Conservation (phyloP, 2,888 invertebrate genomes). For the Nudaria mundana region DNA sequence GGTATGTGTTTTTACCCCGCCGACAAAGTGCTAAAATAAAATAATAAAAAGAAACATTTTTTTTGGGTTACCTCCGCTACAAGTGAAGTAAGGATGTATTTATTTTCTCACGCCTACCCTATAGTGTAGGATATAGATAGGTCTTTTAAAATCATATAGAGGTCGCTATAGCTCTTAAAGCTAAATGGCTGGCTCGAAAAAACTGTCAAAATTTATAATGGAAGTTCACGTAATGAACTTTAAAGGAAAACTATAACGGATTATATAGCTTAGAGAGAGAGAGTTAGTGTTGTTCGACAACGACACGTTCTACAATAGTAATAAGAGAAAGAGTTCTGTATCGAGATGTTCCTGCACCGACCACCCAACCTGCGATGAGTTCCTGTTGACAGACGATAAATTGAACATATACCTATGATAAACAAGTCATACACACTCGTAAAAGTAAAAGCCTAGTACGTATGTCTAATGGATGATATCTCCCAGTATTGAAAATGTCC, state of each 20-base stretch:
- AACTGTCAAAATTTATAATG: too few relatives aligned
- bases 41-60: too few relatives aligned
- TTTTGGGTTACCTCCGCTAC: too few relatives aligned
- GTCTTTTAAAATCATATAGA: too few relatives aligned
- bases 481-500: not conserved
- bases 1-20: too few relatives aligned
- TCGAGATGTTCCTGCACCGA: conserved; percentile 11
- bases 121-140: too few relatives aligned
- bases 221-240: too few relatives aligned
- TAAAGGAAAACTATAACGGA: conserved; percentile 9
- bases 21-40: too few relatives aligned
- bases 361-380: conserved; percentile 10
- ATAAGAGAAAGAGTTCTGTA: conserved; percentile 7
- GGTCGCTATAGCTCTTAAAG: too few relatives aligned
- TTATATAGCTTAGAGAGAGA: conserved; percentile 21
- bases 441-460: not conserved
- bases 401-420: conserved; percentile 3
- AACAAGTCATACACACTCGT: conserved; percentile 1
- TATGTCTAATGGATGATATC: conserved; percentile 1
- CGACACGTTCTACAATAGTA: conserved; percentile 26
- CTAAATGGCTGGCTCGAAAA: too few relatives aligned
- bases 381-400: conserved; percentile 2
- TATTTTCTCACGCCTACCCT: too few relatives aligned
- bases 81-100: too few relatives aligned
- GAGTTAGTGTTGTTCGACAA: conserved; percentile 10